These are phyloP conservation scores for Nomada fabriciana DNA, from an alignment of 2,888 invertebrate genomes.

Conservation along the genomic window DNA sequence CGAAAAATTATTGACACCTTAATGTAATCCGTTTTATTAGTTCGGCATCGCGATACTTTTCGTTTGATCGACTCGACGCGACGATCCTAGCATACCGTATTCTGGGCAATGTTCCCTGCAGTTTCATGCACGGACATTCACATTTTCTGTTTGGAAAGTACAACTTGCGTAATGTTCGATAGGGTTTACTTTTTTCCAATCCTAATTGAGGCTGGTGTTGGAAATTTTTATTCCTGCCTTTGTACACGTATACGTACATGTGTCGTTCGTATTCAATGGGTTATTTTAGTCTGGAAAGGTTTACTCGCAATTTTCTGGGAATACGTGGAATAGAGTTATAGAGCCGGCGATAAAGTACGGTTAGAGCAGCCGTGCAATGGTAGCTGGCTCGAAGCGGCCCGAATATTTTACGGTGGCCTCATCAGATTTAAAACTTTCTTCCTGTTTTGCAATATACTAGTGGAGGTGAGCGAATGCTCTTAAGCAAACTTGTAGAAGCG, in stretches of 20 bases:
- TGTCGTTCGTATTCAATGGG: not conserved
- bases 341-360: conserved; percentile 46
- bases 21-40: not conserved
- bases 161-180: no score
- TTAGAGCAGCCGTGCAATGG: conserved; percentile 41
- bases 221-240: not conserved
- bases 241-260: not conserved
- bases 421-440: conserved; percentile 57
- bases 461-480: conserved; percentile 28
- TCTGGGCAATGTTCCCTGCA: no score
- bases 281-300: conserved; percentile 15
- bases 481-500: conserved; percentile 1
- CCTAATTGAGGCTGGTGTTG: not conserved
- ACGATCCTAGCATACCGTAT: no score
- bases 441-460: conserved; percentile 45
- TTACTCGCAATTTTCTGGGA: conserved; percentile 27
- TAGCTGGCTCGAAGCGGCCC: conserved; percentile 44
- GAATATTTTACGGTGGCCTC: conserved; percentile 55
- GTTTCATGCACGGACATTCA: no score
- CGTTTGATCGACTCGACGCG: not conserved
- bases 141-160: no score
- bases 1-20: not conserved
- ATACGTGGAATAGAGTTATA: conserved; percentile 38
- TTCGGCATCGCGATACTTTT: not conserved
- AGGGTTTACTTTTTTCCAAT: not conserved